Conservation (phyloP, 2,888 invertebrate genomes). For the Nephrocerus scutellatus region DNA sequence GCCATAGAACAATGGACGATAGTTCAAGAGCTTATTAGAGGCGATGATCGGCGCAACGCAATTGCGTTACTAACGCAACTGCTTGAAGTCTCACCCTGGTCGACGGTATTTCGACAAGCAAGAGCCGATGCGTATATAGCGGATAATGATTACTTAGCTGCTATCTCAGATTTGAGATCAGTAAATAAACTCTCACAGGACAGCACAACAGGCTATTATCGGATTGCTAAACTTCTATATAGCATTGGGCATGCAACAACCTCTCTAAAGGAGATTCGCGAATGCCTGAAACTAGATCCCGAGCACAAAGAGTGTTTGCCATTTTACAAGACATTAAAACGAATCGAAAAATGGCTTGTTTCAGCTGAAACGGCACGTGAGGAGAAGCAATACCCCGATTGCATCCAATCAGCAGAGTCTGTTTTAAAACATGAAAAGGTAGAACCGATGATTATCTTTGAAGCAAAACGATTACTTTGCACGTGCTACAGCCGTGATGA, state of each 20-base stretch:
- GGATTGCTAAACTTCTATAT: slow-evolving; percentile 77
- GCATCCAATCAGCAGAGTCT: slow-evolving; percentile 61
- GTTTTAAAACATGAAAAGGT: slow-evolving; percentile 64
- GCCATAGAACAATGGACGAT: slow-evolving; percentile 57
- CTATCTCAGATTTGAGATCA: slow-evolving; percentile 83
- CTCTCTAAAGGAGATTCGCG: slow-evolving; percentile 85
- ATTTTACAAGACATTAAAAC: slow-evolving; percentile 93
- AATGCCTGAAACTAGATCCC: slow-evolving; percentile 94
- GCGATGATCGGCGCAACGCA: slow-evolving; percentile 54
- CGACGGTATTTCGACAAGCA: slow-evolving; percentile 71
- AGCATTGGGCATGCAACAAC: slow-evolving; percentile 86
- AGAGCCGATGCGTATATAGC: slow-evolving; percentile 79
- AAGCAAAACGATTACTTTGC: slow-evolving; percentile 73
- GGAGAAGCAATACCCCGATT: slow-evolving; percentile 59
- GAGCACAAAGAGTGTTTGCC: slow-evolving; percentile 95
- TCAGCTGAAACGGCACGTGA: slow-evolving; percentile 59
- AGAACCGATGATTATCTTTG: slow-evolving; percentile 62
- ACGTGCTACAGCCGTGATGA: slow-evolving; percentile 67
- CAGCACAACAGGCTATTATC: slow-evolving; percentile 68
- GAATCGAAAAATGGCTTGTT: slow-evolving; percentile 72
- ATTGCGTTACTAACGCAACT: slow-evolving; percentile 58
- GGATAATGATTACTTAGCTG: slow-evolving; percentile 70
- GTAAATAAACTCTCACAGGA: slow-evolving; percentile 87
- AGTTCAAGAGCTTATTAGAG: slow-evolving; percentile 58
- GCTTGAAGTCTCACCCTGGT: slow-evolving; percentile 86